A percentile compares a stretch with the other conserved stretches of the same genome.
Evolutionary conservation across 2,888 invertebrate species (phyloP).

Genomic region (Caenorhabditis wallacei): DNA sequence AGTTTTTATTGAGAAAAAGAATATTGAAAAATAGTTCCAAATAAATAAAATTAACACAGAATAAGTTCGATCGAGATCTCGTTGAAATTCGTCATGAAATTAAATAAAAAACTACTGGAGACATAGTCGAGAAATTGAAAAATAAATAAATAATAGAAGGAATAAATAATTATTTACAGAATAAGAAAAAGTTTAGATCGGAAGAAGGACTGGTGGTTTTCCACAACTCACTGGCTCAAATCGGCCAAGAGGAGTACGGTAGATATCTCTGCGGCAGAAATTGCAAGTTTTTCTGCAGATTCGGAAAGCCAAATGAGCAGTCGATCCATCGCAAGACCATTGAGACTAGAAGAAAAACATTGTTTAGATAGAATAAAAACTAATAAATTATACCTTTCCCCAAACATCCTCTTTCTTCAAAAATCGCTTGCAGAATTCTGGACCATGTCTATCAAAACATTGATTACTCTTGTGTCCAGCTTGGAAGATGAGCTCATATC

Average conservation of each 20-base stretch:
- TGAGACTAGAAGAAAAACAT: constrained; percentile 57
- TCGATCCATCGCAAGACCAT: constrained; percentile 79
- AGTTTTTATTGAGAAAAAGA: not conserved
- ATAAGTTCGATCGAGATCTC: constrained; percentile 62
- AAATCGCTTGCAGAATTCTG: constrained; percentile 77
- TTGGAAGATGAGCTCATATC: constrained; percentile 77
- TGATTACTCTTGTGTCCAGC: constrained; percentile 71
- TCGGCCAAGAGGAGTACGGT: constrained; percentile 69
- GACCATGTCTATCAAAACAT: constrained; percentile 79
- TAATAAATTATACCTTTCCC: constrained; percentile 63
- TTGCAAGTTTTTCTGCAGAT: constrained; percentile 80
- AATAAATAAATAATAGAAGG: constrained; percentile 26
- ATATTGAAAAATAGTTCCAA: not conserved
- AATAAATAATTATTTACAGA: constrained; percentile 1
- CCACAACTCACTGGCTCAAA: constrained; percentile 68
- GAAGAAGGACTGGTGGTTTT: constrained; percentile 62
- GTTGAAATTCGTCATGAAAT: constrained; percentile 59
- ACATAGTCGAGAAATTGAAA: constrained; percentile 1
- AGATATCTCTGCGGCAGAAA: constrained; percentile 77
- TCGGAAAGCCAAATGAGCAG: constrained; percentile 78
- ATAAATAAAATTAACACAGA: constrained; percentile 10
- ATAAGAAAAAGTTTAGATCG: constrained; percentile 47
- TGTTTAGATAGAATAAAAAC: not conserved
- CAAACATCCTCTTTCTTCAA: constrained; percentile 74
- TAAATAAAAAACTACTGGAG: not conserved